Percentiles rank a stretch among this genome's conserved stretches.
Evolutionary conservation across 2,797 vertebrate genomes (phyloP).

Genomic region (Channa striata): DNA sequence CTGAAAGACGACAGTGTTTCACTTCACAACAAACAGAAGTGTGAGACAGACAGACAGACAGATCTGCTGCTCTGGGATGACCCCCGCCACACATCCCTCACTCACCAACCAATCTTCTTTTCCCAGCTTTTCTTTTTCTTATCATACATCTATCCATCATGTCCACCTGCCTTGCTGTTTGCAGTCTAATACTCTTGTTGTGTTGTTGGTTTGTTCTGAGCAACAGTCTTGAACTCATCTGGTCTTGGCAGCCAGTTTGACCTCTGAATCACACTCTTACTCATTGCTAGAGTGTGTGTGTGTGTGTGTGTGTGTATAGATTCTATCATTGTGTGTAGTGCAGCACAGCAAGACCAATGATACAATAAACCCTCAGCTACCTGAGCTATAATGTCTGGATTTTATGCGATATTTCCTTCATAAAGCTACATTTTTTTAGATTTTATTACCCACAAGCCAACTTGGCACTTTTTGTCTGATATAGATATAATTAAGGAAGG

Average conservation of each 20-base stretch:
- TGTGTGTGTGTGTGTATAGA: conserved; percentile 9
- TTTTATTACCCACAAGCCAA: conserved; percentile 28
- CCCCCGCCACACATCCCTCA: conserved; percentile 34
- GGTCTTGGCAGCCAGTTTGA: conserved; percentile 61
- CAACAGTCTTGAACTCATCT: conserved; percentile 69
- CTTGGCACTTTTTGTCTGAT: conserved; percentile 7
- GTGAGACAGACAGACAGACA: conserved; percentile 2
- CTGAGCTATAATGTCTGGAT: conserved; percentile 42
- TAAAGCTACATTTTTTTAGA: conserved; percentile 19
- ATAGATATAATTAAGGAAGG: neutral
- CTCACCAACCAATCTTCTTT: conserved; percentile 10
- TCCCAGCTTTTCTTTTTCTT: conserved; percentile 2
- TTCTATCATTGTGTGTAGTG: conserved; percentile 14
- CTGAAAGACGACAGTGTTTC: conserved; percentile 58
- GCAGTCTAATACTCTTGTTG: conserved; percentile 55
- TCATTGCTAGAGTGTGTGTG: conserved; percentile 56
- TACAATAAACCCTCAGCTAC: conserved; percentile 51
- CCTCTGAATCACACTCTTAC: conserved; percentile 71
- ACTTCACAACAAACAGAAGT: conserved; percentile 24
- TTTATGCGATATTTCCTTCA: conserved; percentile 24
- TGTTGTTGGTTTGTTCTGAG: conserved; percentile 48
- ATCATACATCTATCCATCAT: neutral
- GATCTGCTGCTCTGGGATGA: conserved; percentile 38
- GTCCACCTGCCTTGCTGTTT: conserved; percentile 6
- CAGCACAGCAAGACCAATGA: conserved; percentile 36